These are phyloP conservation scores for Oceanites oceanicus DNA, from an alignment of 2,113 vertebrate genomes.

Conservation along the genomic window DNA sequence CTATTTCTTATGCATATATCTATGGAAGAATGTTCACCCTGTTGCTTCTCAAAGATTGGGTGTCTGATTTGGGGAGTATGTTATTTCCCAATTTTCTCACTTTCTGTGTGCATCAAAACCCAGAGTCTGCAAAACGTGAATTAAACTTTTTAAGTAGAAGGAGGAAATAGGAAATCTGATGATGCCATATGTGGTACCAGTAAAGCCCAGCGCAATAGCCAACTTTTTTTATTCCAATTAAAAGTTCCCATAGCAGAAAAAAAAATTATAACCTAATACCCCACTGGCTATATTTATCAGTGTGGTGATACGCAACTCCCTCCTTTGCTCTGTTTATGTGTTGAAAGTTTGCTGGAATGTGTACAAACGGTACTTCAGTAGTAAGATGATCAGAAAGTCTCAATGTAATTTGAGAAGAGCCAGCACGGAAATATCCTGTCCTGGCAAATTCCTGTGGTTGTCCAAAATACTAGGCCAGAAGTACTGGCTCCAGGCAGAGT, in stretches of 20 bases:
- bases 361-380: slow-evolving; percentile 22
- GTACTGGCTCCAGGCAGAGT: not conserved
- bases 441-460: slow-evolving; percentile 57
- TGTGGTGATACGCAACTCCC: not conserved
- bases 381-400: slow-evolving; percentile 50
- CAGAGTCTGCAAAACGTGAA: not conserved
- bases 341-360: slow-evolving; percentile 64
- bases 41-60: not conserved
- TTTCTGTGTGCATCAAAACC: not conserved
- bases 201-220: not conserved
- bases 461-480: slow-evolving; percentile 43
- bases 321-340: not conserved
- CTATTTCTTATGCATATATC: not conserved
- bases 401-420: slow-evolving; percentile 51
- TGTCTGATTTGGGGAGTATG: not conserved
- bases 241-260: not conserved
- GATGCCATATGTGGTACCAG: not conserved
- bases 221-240: not conserved
- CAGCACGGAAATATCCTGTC: slow-evolving; percentile 54
- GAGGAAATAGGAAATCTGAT: not conserved
- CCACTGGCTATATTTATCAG: not conserved
- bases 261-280: not conserved
- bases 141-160: not conserved
- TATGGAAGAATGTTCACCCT: not conserved
- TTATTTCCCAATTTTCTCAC: not conserved